phyloP scores from a whole-genome alignment of 2,113 vertebrate species.

The Suricata suricatta region DNA sequence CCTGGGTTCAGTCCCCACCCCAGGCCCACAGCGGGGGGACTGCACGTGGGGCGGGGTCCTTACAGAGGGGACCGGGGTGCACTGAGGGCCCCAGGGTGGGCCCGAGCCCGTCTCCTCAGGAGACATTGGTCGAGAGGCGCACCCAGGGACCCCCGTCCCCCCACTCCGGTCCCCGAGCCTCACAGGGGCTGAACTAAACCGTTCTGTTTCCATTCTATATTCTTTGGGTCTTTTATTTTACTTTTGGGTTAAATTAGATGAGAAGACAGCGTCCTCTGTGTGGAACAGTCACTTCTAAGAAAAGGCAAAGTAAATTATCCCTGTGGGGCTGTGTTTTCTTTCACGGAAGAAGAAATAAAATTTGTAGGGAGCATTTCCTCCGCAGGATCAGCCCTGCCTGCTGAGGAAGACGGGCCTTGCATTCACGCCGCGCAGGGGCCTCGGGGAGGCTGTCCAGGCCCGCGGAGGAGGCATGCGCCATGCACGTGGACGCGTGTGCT shows the following conservation, averaged over 20 bases:
- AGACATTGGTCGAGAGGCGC: fast-evolving
- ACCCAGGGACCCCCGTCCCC: background rate
- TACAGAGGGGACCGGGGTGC: background rate
- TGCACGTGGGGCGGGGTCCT: background rate
- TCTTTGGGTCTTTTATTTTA: background rate
- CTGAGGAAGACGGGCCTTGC: background rate
- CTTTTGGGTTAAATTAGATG: constrained; percentile 17
- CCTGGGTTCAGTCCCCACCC: fast-evolving
- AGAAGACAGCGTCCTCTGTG: background rate
- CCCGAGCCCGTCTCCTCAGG: background rate
- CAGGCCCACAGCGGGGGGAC: background rate
- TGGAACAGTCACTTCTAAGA: constrained; percentile 15
- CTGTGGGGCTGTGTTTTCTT: background rate
- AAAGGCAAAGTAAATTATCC: background rate
- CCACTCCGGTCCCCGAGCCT: too few relatives aligned
- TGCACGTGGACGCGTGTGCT: background rate
- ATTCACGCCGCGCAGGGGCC: fast-evolving
- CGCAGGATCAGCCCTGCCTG: background rate
- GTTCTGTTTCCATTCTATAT: background rate
- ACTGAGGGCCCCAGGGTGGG: fast-evolving
- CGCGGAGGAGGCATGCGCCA: fast-evolving
- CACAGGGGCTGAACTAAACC: fast-evolving
- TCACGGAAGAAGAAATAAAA: background rate
- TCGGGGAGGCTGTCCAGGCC: fast-evolving
- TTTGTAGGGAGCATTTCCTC: fast-evolving